Percentiles rank a stretch among this genome's conserved stretches.
These are phyloP conservation scores for Euwallacea similis DNA, from an alignment of 1,140 invertebrate species.

Conservation along the genomic window DNA sequence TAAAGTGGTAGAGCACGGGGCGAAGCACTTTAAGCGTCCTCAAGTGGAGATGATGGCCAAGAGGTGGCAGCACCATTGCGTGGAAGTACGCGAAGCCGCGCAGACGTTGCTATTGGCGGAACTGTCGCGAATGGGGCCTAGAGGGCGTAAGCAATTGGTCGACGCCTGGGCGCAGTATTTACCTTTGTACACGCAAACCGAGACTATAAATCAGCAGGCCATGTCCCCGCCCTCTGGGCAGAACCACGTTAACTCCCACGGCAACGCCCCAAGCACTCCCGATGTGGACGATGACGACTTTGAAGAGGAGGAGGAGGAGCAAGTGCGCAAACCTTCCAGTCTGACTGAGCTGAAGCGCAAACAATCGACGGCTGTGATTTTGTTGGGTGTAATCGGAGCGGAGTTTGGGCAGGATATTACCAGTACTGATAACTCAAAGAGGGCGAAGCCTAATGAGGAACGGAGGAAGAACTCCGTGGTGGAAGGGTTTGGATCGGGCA, in stretches of 20 bases:
- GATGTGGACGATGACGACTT: conserved; percentile 70
- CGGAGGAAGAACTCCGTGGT: conserved; percentile 80
- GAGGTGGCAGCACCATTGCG: conserved; percentile 97
- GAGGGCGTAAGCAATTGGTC: conserved; percentile 89
- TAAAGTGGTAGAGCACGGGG: conserved; percentile 69
- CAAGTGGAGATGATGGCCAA: conserved; percentile 96
- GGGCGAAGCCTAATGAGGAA: conserved; percentile 59
- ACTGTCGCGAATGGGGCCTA: conserved; percentile 83
- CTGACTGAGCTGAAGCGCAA: conserved; percentile 87
- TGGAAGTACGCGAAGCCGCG: conserved; percentile 94
- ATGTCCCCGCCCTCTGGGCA: conserved; percentile 41
- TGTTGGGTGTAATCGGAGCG: conserved; percentile 95
- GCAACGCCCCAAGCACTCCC: conserved; percentile 53
- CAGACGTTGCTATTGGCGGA: conserved; percentile 95
- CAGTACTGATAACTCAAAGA: conserved; percentile 60
- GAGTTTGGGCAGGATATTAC: conserved; percentile 94
- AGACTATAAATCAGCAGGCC: conserved; percentile 64
- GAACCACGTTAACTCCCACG: conserved; percentile 51
- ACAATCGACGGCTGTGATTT: conserved; percentile 95
- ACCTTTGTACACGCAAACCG: conserved; percentile 80
- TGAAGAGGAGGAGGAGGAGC: conserved; percentile 81
- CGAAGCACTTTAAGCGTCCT: conserved; percentile 84
- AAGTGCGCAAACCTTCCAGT: conserved; percentile 78
- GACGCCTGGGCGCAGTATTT: conserved; percentile 95
- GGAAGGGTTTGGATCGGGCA: conserved; percentile 76